Evolutionary conservation across 2,113 vertebrate species (phyloP).

Genomic region (Siniperca knerii): DNA sequence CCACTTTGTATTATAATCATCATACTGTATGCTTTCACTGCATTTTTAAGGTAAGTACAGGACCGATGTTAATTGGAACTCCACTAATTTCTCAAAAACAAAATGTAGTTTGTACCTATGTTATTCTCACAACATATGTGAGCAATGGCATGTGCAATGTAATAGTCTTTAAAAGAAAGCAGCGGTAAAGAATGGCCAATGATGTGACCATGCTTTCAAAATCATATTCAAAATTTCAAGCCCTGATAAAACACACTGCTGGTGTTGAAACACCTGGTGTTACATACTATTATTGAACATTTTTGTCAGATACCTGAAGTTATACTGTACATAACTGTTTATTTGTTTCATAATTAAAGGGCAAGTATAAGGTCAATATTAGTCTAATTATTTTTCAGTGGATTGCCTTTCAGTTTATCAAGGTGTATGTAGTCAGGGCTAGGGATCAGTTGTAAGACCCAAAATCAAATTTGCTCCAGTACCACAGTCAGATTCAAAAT

Average conservation of each 20-base stretch:
- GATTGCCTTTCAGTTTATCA: conserved; percentile 3
- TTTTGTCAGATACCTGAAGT: background rate
- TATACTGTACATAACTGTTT: background rate
- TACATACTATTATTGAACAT: background rate
- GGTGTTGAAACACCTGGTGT: conserved; percentile 8
- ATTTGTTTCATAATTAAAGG: background rate
- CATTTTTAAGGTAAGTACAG: conserved; percentile 63
- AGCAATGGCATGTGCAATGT: conserved; percentile 61
- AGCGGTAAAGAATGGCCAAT: conserved; percentile 67
- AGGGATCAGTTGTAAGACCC: background rate
- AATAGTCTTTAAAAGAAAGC: conserved; percentile 74
- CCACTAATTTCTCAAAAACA: conserved; percentile 40
- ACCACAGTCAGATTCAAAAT: background rate
- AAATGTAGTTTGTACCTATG: conserved; percentile 40
- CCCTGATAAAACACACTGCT: conserved; percentile 57
- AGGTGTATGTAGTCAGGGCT: background rate
- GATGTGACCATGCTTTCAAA: conserved; percentile 64
- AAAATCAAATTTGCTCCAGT: background rate
- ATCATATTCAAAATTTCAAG: conserved; percentile 42
- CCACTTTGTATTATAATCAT: conserved; percentile 53
- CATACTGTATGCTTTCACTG: conserved; percentile 63
- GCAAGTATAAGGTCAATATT: background rate
- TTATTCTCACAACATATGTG: conserved; percentile 65
- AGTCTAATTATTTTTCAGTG: background rate
- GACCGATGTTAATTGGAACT: conserved; percentile 52